Conservation (phyloP, 2,113 vertebrate genomes). For the Cyprinodon variegatus region DNA sequence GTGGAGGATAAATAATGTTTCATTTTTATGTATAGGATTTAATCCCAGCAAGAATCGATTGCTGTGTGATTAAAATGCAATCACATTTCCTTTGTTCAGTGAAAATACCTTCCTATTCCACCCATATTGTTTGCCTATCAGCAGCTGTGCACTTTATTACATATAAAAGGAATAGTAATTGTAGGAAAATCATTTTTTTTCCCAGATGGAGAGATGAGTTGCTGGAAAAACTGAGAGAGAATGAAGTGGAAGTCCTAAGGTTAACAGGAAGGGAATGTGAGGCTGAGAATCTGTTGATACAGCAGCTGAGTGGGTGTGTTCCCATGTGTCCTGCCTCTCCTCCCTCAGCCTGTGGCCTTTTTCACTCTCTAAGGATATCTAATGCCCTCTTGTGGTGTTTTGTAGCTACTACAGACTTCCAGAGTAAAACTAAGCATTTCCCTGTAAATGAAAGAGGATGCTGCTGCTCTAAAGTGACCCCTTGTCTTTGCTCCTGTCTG, state of each 20-base stretch:
- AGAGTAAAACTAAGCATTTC: too few relatives aligned
- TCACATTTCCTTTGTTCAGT: conserved; percentile 8
- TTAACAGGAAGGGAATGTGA: conserved; percentile 25
- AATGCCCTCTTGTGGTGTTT: conserved; percentile 55
- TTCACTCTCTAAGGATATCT: conserved; percentile 1
- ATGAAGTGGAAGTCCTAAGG: not conserved
- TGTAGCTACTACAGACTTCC: conserved; percentile 1
- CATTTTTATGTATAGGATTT: conserved; percentile 29
- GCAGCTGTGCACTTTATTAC: not conserved
- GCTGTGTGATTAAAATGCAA: conserved; percentile 17
- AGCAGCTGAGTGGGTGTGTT: conserved; percentile 28
- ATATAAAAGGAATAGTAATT: conserved; percentile 5
- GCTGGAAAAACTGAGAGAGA: not conserved
- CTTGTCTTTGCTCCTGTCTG: not conserved
- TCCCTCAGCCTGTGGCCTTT: conserved; percentile 13
- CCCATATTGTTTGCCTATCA: not conserved
- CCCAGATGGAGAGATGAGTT: conserved; percentile 10
- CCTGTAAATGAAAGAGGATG: not conserved
- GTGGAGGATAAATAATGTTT: conserved; percentile 23
- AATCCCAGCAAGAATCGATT: conserved; percentile 43
- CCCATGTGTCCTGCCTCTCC: conserved; percentile 3
- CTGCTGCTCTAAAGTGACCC: not conserved
- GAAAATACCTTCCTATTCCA: not conserved
- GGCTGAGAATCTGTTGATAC: conserved; percentile 31
- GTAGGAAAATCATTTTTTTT: conserved; percentile 18